These are phyloP conservation scores for Antidorcas marsupialis DNA, from an alignment of 2,113 vertebrate species.

Conservation along the genomic window DNA sequence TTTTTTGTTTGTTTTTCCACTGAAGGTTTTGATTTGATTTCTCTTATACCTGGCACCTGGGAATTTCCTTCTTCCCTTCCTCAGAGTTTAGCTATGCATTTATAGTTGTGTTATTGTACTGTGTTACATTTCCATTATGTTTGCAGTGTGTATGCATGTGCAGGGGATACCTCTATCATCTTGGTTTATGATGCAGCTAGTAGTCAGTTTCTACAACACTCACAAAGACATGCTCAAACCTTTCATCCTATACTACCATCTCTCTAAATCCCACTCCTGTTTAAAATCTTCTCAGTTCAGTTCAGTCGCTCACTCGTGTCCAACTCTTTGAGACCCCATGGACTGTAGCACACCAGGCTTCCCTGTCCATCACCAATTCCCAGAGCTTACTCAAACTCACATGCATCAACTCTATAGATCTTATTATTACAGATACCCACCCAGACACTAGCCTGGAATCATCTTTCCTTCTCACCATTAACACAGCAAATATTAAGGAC, in stretches of 20 bases:
- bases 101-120: background rate
- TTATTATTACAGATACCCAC: background rate
- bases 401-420: background rate
- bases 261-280: background rate
- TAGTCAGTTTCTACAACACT: background rate
- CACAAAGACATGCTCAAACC: background rate
- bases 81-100: background rate
- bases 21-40: background rate
- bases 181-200: background rate
- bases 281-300: background rate
- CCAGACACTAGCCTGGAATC: background rate
- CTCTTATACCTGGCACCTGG: background rate
- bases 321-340: background rate
- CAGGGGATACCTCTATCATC: background rate
- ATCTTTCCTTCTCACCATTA: background rate
- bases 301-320: background rate
- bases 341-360: background rate
- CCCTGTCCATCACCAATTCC: background rate
- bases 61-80: background rate
- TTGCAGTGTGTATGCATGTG: background rate
- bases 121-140: background rate
- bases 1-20: background rate
- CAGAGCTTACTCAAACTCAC: background rate
- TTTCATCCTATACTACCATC: background rate
- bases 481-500: slow-evolving; percentile 22